Percentiles rank a stretch among this genome's conserved stretches.
Conservation (phyloP, 2,113 vertebrate species). For the Calidris pygmaea region DNA sequence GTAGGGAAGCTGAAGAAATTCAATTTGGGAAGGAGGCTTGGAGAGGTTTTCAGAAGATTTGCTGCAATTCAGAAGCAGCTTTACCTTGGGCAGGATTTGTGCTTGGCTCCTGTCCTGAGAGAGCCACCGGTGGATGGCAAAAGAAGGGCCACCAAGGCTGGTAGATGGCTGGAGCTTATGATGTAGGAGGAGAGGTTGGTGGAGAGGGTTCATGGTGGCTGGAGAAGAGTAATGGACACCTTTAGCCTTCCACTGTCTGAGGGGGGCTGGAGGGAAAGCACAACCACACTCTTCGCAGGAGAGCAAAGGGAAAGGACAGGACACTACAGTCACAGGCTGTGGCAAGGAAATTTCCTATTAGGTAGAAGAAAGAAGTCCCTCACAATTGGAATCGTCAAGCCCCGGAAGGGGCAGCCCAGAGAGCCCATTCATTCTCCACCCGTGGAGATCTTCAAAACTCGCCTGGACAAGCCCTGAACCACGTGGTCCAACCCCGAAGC, state of each 20-base stretch:
- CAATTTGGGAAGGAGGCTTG: not conserved
- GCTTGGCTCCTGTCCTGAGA: not conserved
- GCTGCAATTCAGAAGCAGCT: not conserved
- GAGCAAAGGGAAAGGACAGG: not conserved
- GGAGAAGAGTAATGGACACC: not conserved
- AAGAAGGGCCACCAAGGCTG: not conserved
- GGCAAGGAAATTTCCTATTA: fast-evolving
- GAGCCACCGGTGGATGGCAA: not conserved
- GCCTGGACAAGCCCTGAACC: not conserved
- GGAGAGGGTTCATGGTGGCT: not conserved
- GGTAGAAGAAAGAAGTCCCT: not conserved
- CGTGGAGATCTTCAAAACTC: not conserved
- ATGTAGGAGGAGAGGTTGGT: not conserved
- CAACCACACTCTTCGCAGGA: fast-evolving
- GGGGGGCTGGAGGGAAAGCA: not conserved
- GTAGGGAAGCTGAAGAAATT: not conserved
- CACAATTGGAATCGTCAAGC: fast-evolving
- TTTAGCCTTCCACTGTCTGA: not conserved
- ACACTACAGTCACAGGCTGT: not conserved
- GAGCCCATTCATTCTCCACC: not conserved
- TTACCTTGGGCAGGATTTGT: not conserved
- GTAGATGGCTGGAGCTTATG: not conserved
- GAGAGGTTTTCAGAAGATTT: not conserved
- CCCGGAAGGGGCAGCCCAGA: not conserved
- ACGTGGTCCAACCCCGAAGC: fast-evolving